These are phyloP conservation scores for Branchinecta sandiegonensis DNA, from an alignment of 2,888 invertebrate genomes.

Conservation along the genomic window DNA sequence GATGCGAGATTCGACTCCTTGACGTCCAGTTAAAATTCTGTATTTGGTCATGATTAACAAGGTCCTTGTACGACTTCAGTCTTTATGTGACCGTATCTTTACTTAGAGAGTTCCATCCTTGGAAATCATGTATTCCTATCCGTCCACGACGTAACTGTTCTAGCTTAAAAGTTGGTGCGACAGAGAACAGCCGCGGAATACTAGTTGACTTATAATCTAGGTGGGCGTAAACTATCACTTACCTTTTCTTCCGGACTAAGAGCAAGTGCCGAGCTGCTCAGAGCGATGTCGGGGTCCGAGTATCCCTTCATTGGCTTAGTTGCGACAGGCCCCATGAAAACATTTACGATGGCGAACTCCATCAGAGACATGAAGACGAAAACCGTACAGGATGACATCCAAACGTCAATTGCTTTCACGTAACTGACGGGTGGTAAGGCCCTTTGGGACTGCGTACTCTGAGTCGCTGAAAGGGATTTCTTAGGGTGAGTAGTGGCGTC, in stretches of 20 bases:
- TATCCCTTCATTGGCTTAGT: constrained; percentile 81
- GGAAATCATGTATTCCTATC: too few relatives aligned
- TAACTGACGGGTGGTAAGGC: constrained; percentile 78
- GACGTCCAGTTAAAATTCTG: too few relatives aligned
- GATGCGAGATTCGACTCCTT: too few relatives aligned
- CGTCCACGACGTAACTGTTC: too few relatives aligned
- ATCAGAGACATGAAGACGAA: constrained; percentile 79
- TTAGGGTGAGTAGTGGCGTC: not conserved
- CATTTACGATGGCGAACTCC: constrained; percentile 80
- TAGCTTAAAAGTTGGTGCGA: not conserved
- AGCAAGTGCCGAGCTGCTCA: not conserved
- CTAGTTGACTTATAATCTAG: not conserved
- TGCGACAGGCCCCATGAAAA: constrained; percentile 70
- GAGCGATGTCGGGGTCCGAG: constrained; percentile 58
- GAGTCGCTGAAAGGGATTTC: constrained; percentile 49
- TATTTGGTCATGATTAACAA: too few relatives aligned
- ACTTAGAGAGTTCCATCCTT: too few relatives aligned
- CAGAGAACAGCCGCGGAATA: not conserved
- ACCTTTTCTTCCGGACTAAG: constrained; percentile 16
- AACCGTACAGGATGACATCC: constrained; percentile 83
- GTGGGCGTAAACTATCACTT: not conserved
- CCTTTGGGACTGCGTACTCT: constrained; percentile 80
- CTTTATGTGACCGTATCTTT: too few relatives aligned
- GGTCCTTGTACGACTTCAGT: too few relatives aligned
- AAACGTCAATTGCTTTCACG: constrained; percentile 80